Evolutionary conservation across 2,113 vertebrate genomes (phyloP).

Genomic region (Periophthalmus modestus): DNA sequence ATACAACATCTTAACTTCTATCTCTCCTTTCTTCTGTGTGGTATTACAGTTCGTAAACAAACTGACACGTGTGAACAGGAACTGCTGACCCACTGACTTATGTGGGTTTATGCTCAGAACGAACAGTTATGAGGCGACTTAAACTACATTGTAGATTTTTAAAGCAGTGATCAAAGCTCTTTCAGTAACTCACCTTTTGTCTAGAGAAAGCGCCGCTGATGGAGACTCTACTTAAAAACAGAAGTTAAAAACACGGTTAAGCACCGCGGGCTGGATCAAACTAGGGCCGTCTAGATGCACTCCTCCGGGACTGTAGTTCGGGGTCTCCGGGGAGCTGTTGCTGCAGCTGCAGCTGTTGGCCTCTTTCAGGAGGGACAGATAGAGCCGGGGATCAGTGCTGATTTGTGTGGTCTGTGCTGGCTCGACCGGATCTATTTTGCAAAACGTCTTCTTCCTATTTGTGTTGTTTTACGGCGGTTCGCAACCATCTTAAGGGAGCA

Average conservation of each 20-base stretch:
- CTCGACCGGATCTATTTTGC: constrained; percentile 1
- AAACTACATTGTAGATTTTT: background rate
- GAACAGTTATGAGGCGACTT: background rate
- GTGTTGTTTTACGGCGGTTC: background rate
- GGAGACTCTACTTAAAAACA: background rate
- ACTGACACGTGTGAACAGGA: background rate
- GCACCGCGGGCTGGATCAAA: constrained; percentile 2
- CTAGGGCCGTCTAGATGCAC: constrained; percentile 56
- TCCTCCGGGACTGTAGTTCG: background rate
- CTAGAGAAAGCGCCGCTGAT: constrained; percentile 13
- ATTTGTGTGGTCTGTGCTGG: background rate
- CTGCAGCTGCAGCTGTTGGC: background rate
- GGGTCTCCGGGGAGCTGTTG: no score
- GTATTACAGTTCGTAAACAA: background rate
- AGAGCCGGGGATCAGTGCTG: background rate
- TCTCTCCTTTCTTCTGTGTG: background rate
- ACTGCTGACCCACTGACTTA: background rate
- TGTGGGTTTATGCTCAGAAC: background rate
- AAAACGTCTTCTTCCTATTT: background rate
- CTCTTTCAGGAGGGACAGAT: background rate
- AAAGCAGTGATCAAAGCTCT: constrained; percentile 5
- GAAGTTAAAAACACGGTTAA: background rate
- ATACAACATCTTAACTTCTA: background rate
- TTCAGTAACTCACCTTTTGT: constrained; percentile 35
- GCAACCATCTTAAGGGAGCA: background rate